These are phyloP conservation scores for Cardinalis cardinalis DNA, from an alignment of 2,113 vertebrate genomes.

Conservation along the genomic window DNA sequence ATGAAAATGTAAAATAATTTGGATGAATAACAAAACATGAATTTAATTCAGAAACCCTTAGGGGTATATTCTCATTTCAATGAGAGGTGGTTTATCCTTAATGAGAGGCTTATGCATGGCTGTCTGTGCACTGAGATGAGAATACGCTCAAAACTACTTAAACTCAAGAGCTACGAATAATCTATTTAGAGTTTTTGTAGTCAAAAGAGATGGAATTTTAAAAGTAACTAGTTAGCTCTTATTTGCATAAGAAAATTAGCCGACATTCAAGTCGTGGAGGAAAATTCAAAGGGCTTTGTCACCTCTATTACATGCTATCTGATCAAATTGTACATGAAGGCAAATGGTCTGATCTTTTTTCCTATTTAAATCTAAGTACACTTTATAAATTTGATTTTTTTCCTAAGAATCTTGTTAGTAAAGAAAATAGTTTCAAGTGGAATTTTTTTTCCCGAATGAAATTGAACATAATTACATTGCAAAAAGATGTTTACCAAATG, in stretches of 20 bases:
- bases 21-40: background rate
- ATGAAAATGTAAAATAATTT: conserved; percentile 26
- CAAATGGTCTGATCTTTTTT: background rate
- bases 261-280: background rate
- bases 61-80: background rate
- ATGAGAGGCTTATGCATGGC: conserved; percentile 35
- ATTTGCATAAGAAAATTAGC: conserved; percentile 61
- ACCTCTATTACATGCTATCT: conserved; percentile 37
- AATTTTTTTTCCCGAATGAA: background rate
- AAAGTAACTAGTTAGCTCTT: conserved; percentile 9
- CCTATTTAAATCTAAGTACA: background rate
- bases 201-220: conserved; percentile 23
- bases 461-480: background rate
- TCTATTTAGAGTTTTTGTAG: conserved; percentile 33
- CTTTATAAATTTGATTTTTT: background rate
- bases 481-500: background rate
- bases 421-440: background rate
- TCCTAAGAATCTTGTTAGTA: background rate
- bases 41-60: conserved; percentile 49
- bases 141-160: conserved; percentile 19
- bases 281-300: conserved; percentile 29
- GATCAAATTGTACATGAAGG: conserved; percentile 15
- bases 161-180: background rate
- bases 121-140: conserved; percentile 8
- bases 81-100: conserved; percentile 30